Evolutionary conservation across 2,113 vertebrate species (phyloP), one percentile per base, ranked within the genome.

Genomic region (Calidris pygmaea): DNA sequence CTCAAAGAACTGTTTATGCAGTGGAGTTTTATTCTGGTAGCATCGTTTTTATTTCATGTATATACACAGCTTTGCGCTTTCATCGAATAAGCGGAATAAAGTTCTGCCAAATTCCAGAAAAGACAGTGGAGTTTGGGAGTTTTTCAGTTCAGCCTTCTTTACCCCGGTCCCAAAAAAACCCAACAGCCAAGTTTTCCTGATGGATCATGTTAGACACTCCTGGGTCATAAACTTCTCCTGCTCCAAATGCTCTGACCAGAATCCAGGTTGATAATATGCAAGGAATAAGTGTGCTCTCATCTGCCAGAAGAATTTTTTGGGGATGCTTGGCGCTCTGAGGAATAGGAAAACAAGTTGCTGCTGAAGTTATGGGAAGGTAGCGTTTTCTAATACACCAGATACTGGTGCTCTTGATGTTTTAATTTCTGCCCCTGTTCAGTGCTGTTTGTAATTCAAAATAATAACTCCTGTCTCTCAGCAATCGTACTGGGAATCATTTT

Each of bases 311-410:
- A 6, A 9, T 43, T 56, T 72, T 45, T 12, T 0, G 2, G 15
- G 50, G 37, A 66, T 8, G 26, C 24, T 21, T 34, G 32, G 37
- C 29, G 9, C 41, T 32, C 43, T 22, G 30, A 41, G 50, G 37
- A 41, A 59, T 3, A 52, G 58, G 65, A 47, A 53, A 82, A 59
- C 30, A 12, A 83, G 48, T 9, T 39, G 72, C 37, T 24, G 66
- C 9, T 41, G 27, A 20, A 30, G 43, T 66, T 59, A 47, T 0
- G 0, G 43, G 43, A 82, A 59, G 0, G 1, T 34, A 12, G 26
- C 43, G 19, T 32, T 85, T 58, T 39, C 18, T 66, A 55, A 34
- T 17, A 52, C 0, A 1, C 34, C 43, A 70, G 26, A 20, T 53
- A 47, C 18, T 11, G 24, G 24, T 72, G 72, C 34, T 80, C 63